Evolutionary conservation across 2,113 vertebrate genomes (phyloP), one percentile per base, ranked within the genome.

Genomic region (Myodes glareolus): DNA sequence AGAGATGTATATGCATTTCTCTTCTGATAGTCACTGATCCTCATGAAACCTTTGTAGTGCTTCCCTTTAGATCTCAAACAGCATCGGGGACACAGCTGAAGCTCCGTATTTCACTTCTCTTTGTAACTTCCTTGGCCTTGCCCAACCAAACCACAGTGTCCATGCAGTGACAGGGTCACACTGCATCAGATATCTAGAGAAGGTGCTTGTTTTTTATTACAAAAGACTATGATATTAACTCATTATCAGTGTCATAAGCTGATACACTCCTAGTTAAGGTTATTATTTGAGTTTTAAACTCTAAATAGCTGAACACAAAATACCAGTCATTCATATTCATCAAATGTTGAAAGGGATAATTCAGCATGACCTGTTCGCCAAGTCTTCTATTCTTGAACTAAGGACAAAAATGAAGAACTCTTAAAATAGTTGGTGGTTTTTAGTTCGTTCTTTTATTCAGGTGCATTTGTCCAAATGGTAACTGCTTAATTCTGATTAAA

Each of bases 351-450:
- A 33, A 68, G 73, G 31, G 11, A 45, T 58, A 78, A 81, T 29
- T 50, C 55, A 80, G 65, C 14, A 58, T 1, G 52, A 27, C 27
- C 29, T 65, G 31, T 61, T 58, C 91, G 81, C 55, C 75, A 88
- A 63, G 16, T 70, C 42, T 70, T 14, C 50, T 82, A 17, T 31
- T 81, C 39, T 91, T 88, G 23, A 91, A 81, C 39, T 39, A 58
- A 25, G 25, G 39, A 80, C 75, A 75, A 81, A 90, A 72, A 84
- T 70, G 9, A 36, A 19, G 25, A 93, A 23, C n/a, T 95, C 81
- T 76, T 91, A 70, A 96, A 91, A 93, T 82, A 25, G 29, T 52
- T 68, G 47, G 86, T 36, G 63, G 82, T 91, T 84, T 82, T 42
- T 84, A 76, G 23, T 36, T 91, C 58, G 31, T 91, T 93, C 12